A percentile compares a stretch with the other conserved stretches of the same genome.
These are phyloP conservation scores for Solea senegalensis DNA, from an alignment of 2,113 vertebrate species.

Conservation along the genomic window DNA sequence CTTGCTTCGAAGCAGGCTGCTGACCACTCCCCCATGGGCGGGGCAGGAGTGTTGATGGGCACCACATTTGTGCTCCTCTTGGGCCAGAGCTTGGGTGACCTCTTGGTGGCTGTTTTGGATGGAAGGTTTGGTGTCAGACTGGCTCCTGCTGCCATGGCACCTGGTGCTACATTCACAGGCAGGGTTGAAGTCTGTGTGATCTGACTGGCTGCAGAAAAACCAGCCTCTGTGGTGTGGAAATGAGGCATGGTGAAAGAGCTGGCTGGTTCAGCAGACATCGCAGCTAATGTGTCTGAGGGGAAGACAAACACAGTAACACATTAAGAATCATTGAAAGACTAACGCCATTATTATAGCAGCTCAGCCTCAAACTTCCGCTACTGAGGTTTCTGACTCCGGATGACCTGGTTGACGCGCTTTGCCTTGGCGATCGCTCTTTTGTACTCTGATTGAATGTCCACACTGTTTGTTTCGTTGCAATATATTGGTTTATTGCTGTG, in stretches of 20 bases:
- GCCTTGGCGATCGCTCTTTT: no score
- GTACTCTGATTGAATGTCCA: no score
- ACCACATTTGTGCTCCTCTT: slow-evolving; percentile 60
- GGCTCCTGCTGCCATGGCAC: neutral
- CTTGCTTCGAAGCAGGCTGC: neutral
- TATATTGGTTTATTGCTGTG: no score
- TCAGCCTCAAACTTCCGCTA: no score
- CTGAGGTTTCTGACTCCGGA: no score
- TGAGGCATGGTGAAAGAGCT: slow-evolving; percentile 41
- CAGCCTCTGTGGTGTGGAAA: slow-evolving; percentile 20
- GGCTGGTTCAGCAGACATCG: slow-evolving; percentile 19
- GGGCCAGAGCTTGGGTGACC: slow-evolving; percentile 74
- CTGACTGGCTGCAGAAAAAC: neutral
- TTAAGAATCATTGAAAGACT: no score
- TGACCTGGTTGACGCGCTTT: no score
- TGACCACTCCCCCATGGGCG: slow-evolving; percentile 44
- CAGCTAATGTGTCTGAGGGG: slow-evolving; percentile 59
- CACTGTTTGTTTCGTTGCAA: no score
- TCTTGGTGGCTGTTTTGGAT: slow-evolving; percentile 53
- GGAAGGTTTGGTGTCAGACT: neutral
- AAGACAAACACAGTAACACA: neutral
- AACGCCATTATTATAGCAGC: no score
- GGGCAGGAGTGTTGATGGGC: slow-evolving; percentile 39
- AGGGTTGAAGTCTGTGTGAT: neutral
- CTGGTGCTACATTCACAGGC: neutral